Percentiles rank a stretch among this genome's conserved stretches.
These are phyloP conservation scores for Onychorhynchus coronatus DNA, from an alignment of 2,113 vertebrate genomes.

Conservation along the genomic window DNA sequence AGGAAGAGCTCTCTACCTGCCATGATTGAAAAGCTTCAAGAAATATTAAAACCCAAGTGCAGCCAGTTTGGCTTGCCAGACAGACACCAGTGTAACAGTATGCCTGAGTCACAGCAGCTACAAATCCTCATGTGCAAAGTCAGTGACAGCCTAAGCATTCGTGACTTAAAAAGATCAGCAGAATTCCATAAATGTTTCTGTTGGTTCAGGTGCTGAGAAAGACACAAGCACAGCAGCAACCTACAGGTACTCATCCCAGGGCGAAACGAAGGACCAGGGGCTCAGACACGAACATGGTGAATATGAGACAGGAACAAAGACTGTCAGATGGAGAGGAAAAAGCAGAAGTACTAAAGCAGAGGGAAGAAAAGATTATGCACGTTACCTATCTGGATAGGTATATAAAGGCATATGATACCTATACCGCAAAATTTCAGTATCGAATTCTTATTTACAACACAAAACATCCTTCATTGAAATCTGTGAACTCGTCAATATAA, in stretches of 20 bases:
- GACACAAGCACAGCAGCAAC: background rate
- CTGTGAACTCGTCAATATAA: background rate
- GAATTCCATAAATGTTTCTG: background rate
- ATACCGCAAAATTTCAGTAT: background rate
- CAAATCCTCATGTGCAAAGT: background rate
- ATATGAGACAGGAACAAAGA: background rate
- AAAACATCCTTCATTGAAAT: background rate
- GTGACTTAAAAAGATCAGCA: background rate
- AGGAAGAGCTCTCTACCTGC: background rate
- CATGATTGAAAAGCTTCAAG: background rate
- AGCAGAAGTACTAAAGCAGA: background rate
- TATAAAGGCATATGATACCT: background rate
- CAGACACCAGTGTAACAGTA: background rate
- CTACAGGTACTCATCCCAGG: background rate
- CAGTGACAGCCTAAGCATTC: background rate
- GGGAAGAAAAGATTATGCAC: background rate
- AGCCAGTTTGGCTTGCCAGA: background rate
- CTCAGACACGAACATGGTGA: accelerated
- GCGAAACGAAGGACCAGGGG: background rate
- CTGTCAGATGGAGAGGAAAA: background rate
- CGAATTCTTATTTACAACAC: background rate
- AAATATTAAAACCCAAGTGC: background rate
- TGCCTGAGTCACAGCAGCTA: background rate
- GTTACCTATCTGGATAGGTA: background rate
- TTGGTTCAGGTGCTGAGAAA: background rate